Evolutionary conservation across 2,888 invertebrate genomes (phyloP).

Genomic region (Ochlodes sylvanus): DNA sequence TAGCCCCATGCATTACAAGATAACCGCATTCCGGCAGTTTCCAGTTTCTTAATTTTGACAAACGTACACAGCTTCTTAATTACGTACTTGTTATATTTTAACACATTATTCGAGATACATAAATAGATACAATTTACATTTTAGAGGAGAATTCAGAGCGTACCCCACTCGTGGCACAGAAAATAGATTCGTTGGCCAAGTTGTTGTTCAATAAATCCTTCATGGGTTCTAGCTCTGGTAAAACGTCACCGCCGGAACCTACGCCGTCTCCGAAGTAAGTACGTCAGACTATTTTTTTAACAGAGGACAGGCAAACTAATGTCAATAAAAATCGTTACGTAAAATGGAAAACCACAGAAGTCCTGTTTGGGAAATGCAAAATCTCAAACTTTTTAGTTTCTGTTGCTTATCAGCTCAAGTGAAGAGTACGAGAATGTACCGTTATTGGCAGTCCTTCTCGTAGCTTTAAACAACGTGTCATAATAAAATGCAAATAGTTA

Average conservation of each 20-base stretch:
- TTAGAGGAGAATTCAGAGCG: constrained; percentile 83
- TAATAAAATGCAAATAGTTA: not conserved
- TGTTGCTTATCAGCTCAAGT: too few species aligned
- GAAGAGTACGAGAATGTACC: too few species aligned
- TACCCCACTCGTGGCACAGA: constrained; percentile 88
- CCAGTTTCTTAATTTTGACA: constrained; percentile 7
- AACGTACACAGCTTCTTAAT: constrained; percentile 24
- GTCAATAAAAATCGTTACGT: too few species aligned
- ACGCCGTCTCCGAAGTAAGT: constrained; percentile 72
- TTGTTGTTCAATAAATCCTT: constrained; percentile 88
- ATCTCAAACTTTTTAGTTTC: too few species aligned
- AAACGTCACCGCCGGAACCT: constrained; percentile 75
- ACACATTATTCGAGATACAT: constrained; percentile 16
- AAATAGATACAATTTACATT: constrained; percentile 24
- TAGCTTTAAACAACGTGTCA: too few species aligned
- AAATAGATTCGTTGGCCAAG: constrained; percentile 91
- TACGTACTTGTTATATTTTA: constrained; percentile 20
- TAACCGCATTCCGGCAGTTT: not conserved
- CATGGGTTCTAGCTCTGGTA: constrained; percentile 74
- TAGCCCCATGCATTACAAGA: not conserved
- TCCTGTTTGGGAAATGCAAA: too few species aligned
- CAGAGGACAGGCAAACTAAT: not conserved
- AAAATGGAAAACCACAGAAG: too few species aligned
- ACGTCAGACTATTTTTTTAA: not conserved
- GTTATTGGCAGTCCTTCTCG: too few species aligned